Conservation (phyloP, 1,140 invertebrate genomes). For the Zaprionus taronus region DNA sequence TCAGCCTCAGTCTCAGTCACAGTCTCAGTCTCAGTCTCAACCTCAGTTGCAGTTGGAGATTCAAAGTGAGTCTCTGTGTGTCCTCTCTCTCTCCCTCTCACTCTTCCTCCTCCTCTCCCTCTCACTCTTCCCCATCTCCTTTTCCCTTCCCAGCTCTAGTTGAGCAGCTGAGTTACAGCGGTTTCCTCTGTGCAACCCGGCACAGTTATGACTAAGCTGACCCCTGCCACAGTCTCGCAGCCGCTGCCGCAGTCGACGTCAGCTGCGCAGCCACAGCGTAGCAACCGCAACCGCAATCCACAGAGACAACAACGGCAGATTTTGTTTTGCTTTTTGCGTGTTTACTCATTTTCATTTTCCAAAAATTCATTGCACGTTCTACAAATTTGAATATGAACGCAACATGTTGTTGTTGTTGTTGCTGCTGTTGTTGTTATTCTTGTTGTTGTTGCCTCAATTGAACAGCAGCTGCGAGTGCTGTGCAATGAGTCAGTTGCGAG, state of each 20-base stretch:
- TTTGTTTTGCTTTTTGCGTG: slow-evolving; percentile 51
- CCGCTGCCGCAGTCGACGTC: neutral
- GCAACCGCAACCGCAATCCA: slow-evolving; percentile 49
- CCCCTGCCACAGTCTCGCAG: neutral
- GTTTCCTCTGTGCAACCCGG: slow-evolving; percentile 58
- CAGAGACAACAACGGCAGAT: slow-evolving; percentile 16
- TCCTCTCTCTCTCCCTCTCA: neutral
- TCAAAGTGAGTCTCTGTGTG: slow-evolving; percentile 25
- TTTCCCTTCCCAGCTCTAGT: slow-evolving; percentile 28
- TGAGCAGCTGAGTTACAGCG: slow-evolving; percentile 37
- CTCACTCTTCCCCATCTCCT: neutral
- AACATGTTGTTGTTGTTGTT: slow-evolving; percentile 25
- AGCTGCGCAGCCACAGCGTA: slow-evolving; percentile 18
- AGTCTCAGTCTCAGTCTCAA: neutral
- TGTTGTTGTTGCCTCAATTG: slow-evolving; percentile 48
- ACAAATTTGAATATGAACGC: slow-evolving; percentile 79
- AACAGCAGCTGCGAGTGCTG: slow-evolving; percentile 51
- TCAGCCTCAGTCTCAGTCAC: slow-evolving; percentile 28
- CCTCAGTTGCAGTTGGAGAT: neutral
- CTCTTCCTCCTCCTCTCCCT: neutral
- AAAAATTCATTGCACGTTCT: slow-evolving; percentile 76
- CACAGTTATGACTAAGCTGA: slow-evolving; percentile 71
- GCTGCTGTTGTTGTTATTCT: neutral
- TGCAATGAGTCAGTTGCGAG: slow-evolving; percentile 71
- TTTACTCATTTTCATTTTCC: slow-evolving; percentile 71